Percentiles rank a stretch among this genome's conserved stretches.
Conservation (phyloP, 2,888 invertebrate species). For the Eudemis profundana region DNA sequence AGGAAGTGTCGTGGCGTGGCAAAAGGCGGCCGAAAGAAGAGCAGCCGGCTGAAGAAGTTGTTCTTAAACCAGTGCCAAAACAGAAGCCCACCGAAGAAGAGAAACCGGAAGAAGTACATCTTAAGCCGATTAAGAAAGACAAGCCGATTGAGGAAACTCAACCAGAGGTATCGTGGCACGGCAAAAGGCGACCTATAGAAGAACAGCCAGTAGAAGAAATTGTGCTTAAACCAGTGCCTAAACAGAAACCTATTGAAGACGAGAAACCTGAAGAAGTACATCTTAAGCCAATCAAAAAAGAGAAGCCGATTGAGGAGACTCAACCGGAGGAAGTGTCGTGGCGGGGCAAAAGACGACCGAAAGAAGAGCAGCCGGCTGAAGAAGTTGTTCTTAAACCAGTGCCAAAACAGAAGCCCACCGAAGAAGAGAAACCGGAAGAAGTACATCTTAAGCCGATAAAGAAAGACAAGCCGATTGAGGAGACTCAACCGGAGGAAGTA, state of each 20-base stretch:
- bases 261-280: no score
- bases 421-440: constrained; percentile 73
- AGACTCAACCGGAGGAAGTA: constrained; percentile 66
- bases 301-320: constrained; percentile 54
- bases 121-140: constrained; percentile 62
- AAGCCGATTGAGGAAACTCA: constrained; percentile 55
- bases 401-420: constrained; percentile 54
- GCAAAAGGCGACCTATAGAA: constrained; percentile 52
- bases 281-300: no score
- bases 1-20: constrained; percentile 63
- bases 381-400: constrained; percentile 67
- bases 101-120: constrained; percentile 71
- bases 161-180: constrained; percentile 52
- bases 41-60: constrained; percentile 66
- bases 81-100: constrained; percentile 63
- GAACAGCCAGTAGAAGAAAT: constrained; percentile 68
- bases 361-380: constrained; percentile 58
- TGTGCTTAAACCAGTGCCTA: no score
- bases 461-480: constrained; percentile 56
- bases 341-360: constrained; percentile 50
- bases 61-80: constrained; percentile 67
- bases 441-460: constrained; percentile 52
- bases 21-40: constrained; percentile 62
- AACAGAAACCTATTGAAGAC: no score
- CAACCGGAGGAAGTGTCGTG: constrained; percentile 63